Base-by-base conservation (phyloP, 1,140 invertebrate genomes). In the Papilio aristodemus region DNA sequence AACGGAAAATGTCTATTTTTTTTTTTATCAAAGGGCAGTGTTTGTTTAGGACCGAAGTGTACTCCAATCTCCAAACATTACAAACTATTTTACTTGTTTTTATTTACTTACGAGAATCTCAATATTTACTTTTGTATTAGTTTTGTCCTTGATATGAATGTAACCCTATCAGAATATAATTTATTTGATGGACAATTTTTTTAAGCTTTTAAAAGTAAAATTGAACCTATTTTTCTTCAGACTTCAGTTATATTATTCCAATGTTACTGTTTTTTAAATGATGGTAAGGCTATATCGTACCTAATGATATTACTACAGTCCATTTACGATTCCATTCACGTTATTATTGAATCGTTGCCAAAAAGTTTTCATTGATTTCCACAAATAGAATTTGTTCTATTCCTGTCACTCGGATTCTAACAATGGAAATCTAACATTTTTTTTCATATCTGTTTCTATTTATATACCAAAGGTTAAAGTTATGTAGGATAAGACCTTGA, bases 291-390 rank as follows among this genome's bases (percentile, higher is more conserved):
- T 54, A 22, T 11, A 11, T 54, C 17, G 46, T n/a, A n/a, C 19
- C 19, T 62, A 38, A 22, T 62, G 14, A 38, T 14, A 62, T 38
- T 62, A 38, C 59, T 62, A 37, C 59, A 11, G 22, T 19, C 59
- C 59, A 62, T 62, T 62, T 17, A 62, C 14, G 17, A 62, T 62
- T 62, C n/a, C n/a, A n/a, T n/a, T 39, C 27, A 39, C 59, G 36
- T 37, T 37, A 8, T 38, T 0, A 37, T 62, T 62, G 59, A 62
- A 62, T 11, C 36, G 4, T 0, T 62, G 59, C 59, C 59, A 62
- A 62, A 62, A 62, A 62, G 59, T 62, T 62, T 62, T 36, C 59
- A 62, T 62, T 62, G 59, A 62, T 62, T 38, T 62, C 27, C 32
- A 62, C n/a, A 62, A 62, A 38, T 62, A 62, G 32, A 62, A 62